Conservation (phyloP, 2,888 invertebrate species). For the Lucinisca nassula region DNA sequence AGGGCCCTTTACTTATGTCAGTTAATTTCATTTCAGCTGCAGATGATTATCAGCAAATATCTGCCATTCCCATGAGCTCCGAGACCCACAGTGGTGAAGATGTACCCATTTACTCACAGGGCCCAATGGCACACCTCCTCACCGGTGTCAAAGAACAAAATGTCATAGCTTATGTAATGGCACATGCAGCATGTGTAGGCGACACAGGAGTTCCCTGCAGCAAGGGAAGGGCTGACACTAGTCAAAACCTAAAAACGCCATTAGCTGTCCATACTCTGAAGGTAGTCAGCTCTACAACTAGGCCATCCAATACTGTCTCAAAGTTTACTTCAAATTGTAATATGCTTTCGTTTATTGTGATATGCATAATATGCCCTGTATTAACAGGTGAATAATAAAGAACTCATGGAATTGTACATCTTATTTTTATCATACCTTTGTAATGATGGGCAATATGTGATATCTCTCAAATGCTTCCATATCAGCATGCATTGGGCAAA, state of each 20-base stretch:
- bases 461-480: too few relatives aligned
- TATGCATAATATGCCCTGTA: too few relatives aligned
- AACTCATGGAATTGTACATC: too few relatives aligned
- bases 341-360: too few relatives aligned
- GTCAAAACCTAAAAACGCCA: background rate
- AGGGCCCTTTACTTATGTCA: background rate
- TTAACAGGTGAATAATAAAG: too few relatives aligned
- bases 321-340: too few relatives aligned
- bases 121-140: slow-evolving; percentile 94
- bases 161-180: slow-evolving; percentile 95
- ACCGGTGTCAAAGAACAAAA: slow-evolving; percentile 96
- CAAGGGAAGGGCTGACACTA: background rate
- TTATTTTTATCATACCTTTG: too few relatives aligned
- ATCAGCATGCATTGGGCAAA: too few relatives aligned
- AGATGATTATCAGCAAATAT: slow-evolving; percentile 59
- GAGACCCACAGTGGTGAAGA: slow-evolving; percentile 91
- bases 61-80: slow-evolving; percentile 56
- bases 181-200: slow-evolving; percentile 94
- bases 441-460: too few relatives aligned
- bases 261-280: too few relatives aligned
- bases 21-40: slow-evolving; percentile 57
- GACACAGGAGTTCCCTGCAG: slow-evolving; percentile 36
- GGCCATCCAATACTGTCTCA: too few relatives aligned
- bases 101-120: slow-evolving; percentile 94
- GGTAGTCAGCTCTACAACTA: too few relatives aligned